Evolutionary conservation across 2,113 vertebrate genomes (phyloP).

Genomic region (Otus sunia): DNA sequence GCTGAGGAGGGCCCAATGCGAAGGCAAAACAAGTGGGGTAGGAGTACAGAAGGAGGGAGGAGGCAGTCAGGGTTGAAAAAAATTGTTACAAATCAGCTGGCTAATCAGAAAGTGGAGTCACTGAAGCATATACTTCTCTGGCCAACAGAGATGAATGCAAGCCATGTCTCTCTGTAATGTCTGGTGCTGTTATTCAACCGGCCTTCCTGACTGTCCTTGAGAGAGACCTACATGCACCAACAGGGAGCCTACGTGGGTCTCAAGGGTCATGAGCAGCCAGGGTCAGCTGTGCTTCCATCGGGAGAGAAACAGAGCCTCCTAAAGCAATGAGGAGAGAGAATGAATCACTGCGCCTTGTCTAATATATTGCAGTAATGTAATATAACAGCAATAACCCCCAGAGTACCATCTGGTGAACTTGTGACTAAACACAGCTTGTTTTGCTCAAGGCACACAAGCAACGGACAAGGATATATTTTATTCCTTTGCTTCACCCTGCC

Average conservation of each 20-base stretch:
- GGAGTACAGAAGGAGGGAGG: background rate
- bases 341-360: constrained; percentile 40
- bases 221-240: background rate
- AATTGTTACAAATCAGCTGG: background rate
- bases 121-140: background rate
- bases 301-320: background rate
- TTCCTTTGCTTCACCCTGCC: background rate
- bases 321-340: constrained; percentile 18
- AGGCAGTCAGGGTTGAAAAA: background rate
- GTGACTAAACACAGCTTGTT: constrained; percentile 59
- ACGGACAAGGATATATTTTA: constrained; percentile 3
- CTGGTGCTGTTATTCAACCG: background rate
- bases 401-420: constrained; percentile 65
- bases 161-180: background rate
- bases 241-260: background rate
- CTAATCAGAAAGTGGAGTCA: background rate
- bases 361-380: constrained; percentile 55
- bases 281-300: background rate
- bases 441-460: constrained; percentile 28
- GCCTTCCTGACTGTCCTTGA: background rate
- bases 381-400: constrained; percentile 55
- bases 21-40: background rate
- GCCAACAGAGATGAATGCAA: background rate
- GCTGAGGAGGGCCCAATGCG: background rate
- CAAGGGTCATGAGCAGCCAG: background rate